Percentiles rank a stretch among this genome's conserved stretches.
These are phyloP conservation scores for Acrocephalus kingi DNA, from an alignment of 2,113 vertebrate genomes.

Conservation along the genomic window DNA sequence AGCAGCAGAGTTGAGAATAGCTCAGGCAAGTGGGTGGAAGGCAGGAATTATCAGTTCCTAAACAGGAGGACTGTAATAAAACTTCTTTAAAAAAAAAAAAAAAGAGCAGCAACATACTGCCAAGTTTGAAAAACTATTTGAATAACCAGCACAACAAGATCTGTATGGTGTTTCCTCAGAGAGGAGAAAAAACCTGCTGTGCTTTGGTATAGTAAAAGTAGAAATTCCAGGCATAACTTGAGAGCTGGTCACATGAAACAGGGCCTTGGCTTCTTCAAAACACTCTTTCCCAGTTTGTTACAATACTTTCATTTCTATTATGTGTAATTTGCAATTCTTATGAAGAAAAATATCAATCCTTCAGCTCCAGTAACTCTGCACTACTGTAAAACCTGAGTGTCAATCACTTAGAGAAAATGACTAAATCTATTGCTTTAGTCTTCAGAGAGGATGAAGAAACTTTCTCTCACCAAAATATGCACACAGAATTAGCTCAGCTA, in stretches of 20 bases:
- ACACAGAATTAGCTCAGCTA: not conserved
- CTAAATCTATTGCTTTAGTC: not conserved
- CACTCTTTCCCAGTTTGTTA: not conserved
- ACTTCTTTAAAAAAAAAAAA: not conserved
- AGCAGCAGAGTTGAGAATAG: not conserved
- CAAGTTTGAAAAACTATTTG: conserved; percentile 3
- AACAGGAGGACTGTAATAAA: not conserved
- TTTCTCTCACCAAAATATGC: not conserved
- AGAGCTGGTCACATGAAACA: not conserved
- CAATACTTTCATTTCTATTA: not conserved
- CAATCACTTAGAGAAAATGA: not conserved
- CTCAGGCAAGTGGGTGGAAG: not conserved
- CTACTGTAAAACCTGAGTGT: not conserved
- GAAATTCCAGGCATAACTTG: conserved; percentile 39
- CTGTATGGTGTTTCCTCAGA: not conserved
- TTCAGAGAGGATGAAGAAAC: not conserved
- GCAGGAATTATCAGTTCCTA: not conserved
- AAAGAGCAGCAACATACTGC: not conserved
- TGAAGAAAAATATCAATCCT: not conserved
- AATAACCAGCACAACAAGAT: conserved; percentile 33
- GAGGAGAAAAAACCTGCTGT: not conserved
- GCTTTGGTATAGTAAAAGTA: not conserved
- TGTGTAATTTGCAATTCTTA: not conserved
- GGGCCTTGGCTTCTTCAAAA: not conserved
- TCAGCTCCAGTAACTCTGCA: not conserved